These are phyloP conservation scores for Chironomus tepperi DNA, from an alignment of 1,140 invertebrate genomes.

Conservation along the genomic window DNA sequence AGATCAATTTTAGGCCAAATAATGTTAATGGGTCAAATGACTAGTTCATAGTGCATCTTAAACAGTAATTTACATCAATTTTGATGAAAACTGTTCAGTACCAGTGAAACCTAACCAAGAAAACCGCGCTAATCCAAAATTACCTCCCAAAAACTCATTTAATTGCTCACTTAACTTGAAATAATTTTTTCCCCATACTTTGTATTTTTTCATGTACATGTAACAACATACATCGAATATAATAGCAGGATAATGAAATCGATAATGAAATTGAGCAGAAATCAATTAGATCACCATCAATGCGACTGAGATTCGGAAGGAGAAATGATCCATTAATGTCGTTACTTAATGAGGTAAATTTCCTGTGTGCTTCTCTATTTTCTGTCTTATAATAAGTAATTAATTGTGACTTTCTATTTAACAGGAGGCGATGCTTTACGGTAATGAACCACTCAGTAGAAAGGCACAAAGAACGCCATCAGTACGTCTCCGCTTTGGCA, in stretches of 20 bases:
- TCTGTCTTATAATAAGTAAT: not conserved
- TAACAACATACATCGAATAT: too few relatives aligned
- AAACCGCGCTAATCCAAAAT: not conserved
- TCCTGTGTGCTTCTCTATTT: not conserved
- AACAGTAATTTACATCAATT: too few relatives aligned
- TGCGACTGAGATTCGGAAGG: constrained; percentile 52
- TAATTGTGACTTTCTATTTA: not conserved
- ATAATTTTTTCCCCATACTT: too few relatives aligned
- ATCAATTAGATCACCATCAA: constrained; percentile 49
- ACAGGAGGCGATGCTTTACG: not conserved
- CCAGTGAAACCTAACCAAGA: too few relatives aligned
- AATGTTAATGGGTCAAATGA: too few relatives aligned
- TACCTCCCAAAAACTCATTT: too few relatives aligned
- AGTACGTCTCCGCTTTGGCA: constrained; percentile 56
- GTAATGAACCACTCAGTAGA: constrained; percentile 33
- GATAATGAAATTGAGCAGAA: constrained; percentile 40
- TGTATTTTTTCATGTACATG: too few relatives aligned
- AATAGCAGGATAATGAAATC: constrained; percentile 16
- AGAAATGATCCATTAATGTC: constrained; percentile 50
- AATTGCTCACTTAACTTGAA: too few relatives aligned
- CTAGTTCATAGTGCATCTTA: not conserved
- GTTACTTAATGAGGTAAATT: constrained; percentile 40
- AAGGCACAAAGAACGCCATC: constrained; percentile 62
- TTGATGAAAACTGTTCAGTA: too few relatives aligned
- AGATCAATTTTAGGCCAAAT: too few relatives aligned